A percentile compares a stretch with the other conserved stretches of the same genome.
Evolutionary conservation across 2,113 vertebrate species (phyloP).

Genomic region (Guaruba guarouba): DNA sequence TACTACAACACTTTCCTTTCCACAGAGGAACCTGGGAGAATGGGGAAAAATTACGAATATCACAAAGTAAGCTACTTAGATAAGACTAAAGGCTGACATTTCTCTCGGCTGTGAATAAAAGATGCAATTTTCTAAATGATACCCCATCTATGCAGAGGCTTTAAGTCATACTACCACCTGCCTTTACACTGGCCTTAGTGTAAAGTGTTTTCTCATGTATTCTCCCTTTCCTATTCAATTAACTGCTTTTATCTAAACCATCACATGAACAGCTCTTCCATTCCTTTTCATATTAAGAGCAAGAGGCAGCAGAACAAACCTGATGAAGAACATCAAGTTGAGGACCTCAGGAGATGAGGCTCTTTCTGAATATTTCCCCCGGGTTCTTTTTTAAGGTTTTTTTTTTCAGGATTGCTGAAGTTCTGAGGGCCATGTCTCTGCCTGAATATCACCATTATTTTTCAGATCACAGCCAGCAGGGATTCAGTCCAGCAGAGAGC

Average conservation of each 20-base stretch:
- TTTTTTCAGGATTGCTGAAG: not conserved
- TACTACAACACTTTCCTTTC: not conserved
- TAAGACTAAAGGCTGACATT: not conserved
- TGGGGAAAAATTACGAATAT: not conserved
- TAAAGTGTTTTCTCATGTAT: not conserved
- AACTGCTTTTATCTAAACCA: not conserved
- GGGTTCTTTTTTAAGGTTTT: not conserved
- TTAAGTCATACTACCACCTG: not conserved
- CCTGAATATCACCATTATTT: fast-evolving
- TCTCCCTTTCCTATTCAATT: not conserved
- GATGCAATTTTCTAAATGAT: not conserved
- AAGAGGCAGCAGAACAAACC: not conserved
- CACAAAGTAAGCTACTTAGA: not conserved
- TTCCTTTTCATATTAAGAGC: not conserved
- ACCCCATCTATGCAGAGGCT: not conserved
- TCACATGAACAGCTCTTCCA: not conserved
- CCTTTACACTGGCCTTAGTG: not conserved
- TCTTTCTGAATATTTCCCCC: not conserved
- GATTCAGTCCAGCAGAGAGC: not conserved
- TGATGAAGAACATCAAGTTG: not conserved
- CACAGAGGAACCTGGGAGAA: not conserved
- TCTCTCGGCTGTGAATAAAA: not conserved
- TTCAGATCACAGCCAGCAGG: not conserved
- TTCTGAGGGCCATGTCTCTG: not conserved
- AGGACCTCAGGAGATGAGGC: not conserved